Conservation (phyloP, 2,797 vertebrate genomes). For the Halcyon badia region DNA sequence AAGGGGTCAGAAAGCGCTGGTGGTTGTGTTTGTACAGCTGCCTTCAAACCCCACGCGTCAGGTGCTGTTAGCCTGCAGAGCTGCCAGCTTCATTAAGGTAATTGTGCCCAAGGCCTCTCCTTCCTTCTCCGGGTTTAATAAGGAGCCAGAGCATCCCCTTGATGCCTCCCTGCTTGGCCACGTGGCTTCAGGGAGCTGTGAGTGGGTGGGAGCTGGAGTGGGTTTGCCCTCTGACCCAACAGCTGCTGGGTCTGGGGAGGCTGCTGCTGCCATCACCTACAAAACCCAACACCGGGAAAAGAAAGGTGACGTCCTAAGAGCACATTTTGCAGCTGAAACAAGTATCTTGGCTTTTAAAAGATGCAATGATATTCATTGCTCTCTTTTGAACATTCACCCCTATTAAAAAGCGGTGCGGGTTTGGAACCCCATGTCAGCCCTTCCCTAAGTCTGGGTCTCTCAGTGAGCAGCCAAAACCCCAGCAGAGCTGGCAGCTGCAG, state of each 20-base stretch:
- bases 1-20: background rate
- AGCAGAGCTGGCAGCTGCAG: background rate
- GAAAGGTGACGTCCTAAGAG: background rate
- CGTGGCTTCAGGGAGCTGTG: background rate
- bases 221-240: background rate
- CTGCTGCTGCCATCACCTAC: background rate
- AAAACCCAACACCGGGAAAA: background rate
- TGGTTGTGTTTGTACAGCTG: background rate
- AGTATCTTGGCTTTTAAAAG: background rate
- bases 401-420: background rate
- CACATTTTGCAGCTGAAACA: background rate
- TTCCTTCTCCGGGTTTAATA: background rate
- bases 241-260: background rate
- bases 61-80: background rate
- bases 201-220: background rate
- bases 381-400: background rate
- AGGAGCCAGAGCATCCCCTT: background rate
- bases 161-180: background rate
- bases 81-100: slow-evolving; percentile 22
- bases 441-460: background rate
- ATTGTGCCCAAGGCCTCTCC: background rate
- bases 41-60: background rate
- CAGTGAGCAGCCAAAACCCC: background rate
- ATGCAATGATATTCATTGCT: background rate
- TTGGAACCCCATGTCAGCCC: background rate